Evolutionary conservation across 2,888 invertebrate genomes (phyloP).

Genomic region (Amphiduros pacificus): DNA sequence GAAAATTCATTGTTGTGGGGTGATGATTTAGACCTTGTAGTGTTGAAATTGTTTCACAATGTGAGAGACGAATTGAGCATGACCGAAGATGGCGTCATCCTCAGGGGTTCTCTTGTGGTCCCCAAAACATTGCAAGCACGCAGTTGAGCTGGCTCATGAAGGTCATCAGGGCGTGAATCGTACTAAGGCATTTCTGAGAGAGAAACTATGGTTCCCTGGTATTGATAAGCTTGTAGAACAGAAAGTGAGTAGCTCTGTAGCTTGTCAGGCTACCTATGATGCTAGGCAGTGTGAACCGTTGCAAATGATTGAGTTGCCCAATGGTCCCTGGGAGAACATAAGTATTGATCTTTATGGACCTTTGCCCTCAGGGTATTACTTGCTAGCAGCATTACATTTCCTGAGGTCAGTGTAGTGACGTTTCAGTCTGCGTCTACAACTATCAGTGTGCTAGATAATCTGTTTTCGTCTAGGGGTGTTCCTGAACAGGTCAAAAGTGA

Average conservation of each 20-base stretch:
- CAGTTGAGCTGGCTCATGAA: slow-evolving; percentile 6
- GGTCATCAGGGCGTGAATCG: slow-evolving; percentile 10
- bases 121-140: neutral
- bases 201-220: slow-evolving; percentile 16
- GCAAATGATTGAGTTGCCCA: neutral
- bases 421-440: neutral
- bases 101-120: too few species aligned
- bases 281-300: slow-evolving; percentile 1
- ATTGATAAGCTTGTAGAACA: slow-evolving; percentile 5
- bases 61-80: neutral
- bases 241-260: neutral
- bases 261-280: neutral
- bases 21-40: neutral
- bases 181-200: slow-evolving; percentile 1
- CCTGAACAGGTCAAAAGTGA: neutral
- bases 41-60: neutral
- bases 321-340: slow-evolving; percentile 9
- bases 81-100: too few species aligned
- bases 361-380: neutral
- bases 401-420: neutral
- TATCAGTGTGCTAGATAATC: neutral
- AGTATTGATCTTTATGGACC: neutral
- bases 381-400: neutral
- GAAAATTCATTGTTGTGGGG: neutral
- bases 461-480: neutral